These are phyloP conservation scores for Caenorhabditis afra DNA, from an alignment of 2,888 invertebrate genomes.

Conservation along the genomic window DNA sequence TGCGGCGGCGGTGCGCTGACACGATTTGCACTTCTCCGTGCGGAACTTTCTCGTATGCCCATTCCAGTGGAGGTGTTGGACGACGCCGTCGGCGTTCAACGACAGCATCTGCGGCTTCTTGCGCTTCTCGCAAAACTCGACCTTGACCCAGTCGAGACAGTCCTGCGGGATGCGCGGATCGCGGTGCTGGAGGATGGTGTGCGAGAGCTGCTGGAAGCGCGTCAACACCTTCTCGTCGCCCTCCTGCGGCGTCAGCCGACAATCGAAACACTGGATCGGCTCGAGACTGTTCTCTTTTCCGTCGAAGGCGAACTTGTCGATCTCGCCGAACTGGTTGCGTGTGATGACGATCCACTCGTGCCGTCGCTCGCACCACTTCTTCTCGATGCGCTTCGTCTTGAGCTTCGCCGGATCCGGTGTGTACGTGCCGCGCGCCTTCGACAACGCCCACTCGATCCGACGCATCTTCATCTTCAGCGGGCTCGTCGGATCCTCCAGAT, in stretches of 20 bases:
- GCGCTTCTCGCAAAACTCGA: conserved; percentile 23
- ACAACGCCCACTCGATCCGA: background rate
- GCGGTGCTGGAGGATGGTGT: too few species aligned
- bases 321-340: conserved; percentile 28
- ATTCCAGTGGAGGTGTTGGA: conserved; percentile 19
- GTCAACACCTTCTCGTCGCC: background rate
- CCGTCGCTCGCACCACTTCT: conserved; percentile 11
- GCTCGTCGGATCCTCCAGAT: conserved; percentile 18
- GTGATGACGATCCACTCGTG: conserved; percentile 22
- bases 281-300: conserved; percentile 24
- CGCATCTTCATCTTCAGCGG: background rate
- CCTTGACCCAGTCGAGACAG: conserved; percentile 20
- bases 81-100: conserved; percentile 6
- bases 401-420: conserved; percentile 15
- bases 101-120: conserved; percentile 29
- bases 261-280: conserved; percentile 16
- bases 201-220: background rate
- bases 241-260: background rate
- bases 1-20: background rate
- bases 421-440: conserved; percentile 1
- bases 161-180: background rate
- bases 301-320: conserved; percentile 21
- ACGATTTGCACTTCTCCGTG: conserved; percentile 4
- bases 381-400: conserved; percentile 17
- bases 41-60: conserved; percentile 6